Evolutionary conservation across 2,888 invertebrate species (phyloP).

Genomic region (Beris chalybata): DNA sequence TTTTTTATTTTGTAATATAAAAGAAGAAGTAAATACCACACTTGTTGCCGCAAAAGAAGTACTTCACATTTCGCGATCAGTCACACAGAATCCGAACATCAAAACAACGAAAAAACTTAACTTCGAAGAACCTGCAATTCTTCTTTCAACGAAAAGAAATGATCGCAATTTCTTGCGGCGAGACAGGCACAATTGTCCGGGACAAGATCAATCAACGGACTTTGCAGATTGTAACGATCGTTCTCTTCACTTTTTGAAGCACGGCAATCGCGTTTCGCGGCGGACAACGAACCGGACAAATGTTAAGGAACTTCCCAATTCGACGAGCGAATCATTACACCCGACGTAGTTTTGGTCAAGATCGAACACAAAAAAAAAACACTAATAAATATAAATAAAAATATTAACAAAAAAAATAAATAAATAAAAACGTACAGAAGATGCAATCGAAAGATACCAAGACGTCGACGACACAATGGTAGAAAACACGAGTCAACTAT

Average conservation of each 20-base stretch:
- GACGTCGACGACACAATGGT: no score
- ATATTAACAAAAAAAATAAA: slow-evolving; percentile 3
- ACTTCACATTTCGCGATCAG: no score
- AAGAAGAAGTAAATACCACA: no score
- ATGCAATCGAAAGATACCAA: not conserved
- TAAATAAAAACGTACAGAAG: not conserved
- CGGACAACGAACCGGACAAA: slow-evolving; percentile 26
- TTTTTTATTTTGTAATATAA: no score
- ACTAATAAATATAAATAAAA: not conserved
- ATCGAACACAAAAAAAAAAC: not conserved
- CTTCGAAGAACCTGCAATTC: no score
- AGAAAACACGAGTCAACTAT: not conserved
- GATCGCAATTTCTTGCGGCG: not conserved
- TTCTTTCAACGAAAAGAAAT: no score
- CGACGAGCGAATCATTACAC: slow-evolving; percentile 18
- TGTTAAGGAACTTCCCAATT: slow-evolving; percentile 27
- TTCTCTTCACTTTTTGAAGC: not conserved
- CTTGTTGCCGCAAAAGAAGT: no score
- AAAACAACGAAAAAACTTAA: no score
- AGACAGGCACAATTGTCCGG: slow-evolving; percentile 9
- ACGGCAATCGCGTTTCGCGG: slow-evolving; percentile 14
- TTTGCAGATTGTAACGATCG: no score
- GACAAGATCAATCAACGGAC: slow-evolving; percentile 8
- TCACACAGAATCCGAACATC: no score
- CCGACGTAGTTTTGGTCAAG: no score